Evolutionary conservation across 2,888 invertebrate species (phyloP).

Genomic region (Luperina testacea): DNA sequence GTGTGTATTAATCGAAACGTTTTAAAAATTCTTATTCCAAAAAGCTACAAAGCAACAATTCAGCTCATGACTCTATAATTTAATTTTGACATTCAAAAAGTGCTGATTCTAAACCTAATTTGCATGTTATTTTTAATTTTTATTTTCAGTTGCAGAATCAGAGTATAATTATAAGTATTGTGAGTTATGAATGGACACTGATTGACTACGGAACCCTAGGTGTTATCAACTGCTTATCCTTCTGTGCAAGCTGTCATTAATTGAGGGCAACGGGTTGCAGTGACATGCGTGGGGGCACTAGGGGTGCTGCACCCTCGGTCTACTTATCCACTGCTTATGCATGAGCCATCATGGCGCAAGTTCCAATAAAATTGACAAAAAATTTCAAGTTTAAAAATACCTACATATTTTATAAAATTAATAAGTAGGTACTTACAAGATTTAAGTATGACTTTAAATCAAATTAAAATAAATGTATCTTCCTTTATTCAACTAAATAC

Average conservation of each 20-base stretch:
- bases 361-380: slow-evolving; percentile 6
- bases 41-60: background rate
- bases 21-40: background rate
- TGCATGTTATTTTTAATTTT: background rate
- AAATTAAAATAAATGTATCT: background rate
- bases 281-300: slow-evolving; percentile 29
- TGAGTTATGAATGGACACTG: slow-evolving; percentile 7
- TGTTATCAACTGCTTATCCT: slow-evolving; percentile 31
- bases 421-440: background rate
- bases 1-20: background rate
- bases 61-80: too few relatives aligned
- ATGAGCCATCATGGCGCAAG: slow-evolving; percentile 32
- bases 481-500: too few relatives aligned
- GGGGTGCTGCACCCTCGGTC: slow-evolving; percentile 36
- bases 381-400: too few relatives aligned
- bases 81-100: background rate
- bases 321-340: slow-evolving; percentile 18
- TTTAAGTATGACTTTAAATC: background rate
- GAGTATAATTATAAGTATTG: background rate
- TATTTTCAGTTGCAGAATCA: background rate
- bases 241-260: slow-evolving; percentile 49
- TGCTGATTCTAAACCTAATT: background rate
- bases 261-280: slow-evolving; percentile 50
- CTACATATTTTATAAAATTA: too few relatives aligned
- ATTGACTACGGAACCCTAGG: slow-evolving; percentile 28